These are phyloP conservation scores for human DNA, from an alignment of 2,113 vertebrate species.

Conservation along the genomic window DNA sequence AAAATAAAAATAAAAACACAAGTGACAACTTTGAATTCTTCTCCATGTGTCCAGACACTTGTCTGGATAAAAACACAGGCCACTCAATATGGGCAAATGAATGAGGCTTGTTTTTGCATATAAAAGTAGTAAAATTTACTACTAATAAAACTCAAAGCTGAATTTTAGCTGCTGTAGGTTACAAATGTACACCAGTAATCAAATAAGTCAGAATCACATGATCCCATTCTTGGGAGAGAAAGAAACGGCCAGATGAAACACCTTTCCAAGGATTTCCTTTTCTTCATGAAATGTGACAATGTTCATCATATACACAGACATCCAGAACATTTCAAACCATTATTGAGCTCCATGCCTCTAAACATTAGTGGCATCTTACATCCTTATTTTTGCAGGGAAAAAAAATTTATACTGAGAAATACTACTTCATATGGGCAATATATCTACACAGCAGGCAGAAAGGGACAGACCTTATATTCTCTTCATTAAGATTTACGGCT, in stretches of 20 bases:
- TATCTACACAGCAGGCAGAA: not conserved
- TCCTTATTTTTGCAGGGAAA: not conserved
- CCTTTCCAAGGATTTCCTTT: not conserved
- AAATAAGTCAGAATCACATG: not conserved
- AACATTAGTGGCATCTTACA: not conserved
- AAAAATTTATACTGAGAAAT: not conserved
- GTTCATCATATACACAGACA: not conserved
- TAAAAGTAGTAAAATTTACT: not conserved
- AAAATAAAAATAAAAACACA: constrained; percentile 54
- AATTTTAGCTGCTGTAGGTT: constrained; percentile 4
- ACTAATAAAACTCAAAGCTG: constrained; percentile 25
- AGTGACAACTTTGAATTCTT: not conserved
- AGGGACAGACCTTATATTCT: not conserved
- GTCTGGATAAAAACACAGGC: not conserved
- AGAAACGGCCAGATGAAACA: not conserved
- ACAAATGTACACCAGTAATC: constrained; percentile 18
- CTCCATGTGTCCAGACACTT: constrained; percentile 7
- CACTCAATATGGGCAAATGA: not conserved
- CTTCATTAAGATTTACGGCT: not conserved
- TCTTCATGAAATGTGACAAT: not conserved
- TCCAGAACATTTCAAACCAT: not conserved
- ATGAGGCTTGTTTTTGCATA: not conserved
- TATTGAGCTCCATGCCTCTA: not conserved
- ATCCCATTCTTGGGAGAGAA: not conserved
- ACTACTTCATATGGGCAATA: not conserved